phyloP scores from a whole-genome alignment of 2,888 invertebrate genomes.

The Pyralis farinalis region DNA sequence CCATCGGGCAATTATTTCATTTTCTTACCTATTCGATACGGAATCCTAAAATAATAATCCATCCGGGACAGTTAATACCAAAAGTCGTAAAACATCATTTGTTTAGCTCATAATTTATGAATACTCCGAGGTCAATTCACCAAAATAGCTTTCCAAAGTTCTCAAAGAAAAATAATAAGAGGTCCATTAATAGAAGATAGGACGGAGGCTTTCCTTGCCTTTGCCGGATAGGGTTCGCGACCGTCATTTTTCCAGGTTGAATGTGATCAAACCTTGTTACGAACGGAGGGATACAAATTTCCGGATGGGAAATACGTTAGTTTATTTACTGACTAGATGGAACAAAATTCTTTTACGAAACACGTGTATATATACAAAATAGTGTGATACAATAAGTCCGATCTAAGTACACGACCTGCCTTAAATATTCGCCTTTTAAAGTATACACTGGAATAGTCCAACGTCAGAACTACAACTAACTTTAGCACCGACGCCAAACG shows the following conservation, averaged over 20 bases:
- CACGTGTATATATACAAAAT: no score
- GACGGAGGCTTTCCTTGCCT: constrained; percentile 22
- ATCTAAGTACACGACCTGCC: no score
- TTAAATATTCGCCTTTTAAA: no score
- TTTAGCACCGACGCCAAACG: constrained; percentile 9
- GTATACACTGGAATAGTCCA: not conserved
- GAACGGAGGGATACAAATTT: constrained; percentile 39
- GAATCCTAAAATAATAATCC: no score
- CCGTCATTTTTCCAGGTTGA: constrained; percentile 41
- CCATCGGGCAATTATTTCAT: no score
- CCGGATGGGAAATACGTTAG: constrained; percentile 35
- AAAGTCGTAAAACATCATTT: no score
- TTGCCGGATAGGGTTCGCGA: constrained; percentile 28
- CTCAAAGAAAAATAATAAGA: constrained; percentile 5
- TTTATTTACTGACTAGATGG: constrained; percentile 37
- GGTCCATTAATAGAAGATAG: constrained; percentile 28
- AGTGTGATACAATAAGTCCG: no score
- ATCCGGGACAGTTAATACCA: no score
- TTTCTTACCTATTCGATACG: no score
- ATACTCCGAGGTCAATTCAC: no score
- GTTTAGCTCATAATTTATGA: no score
- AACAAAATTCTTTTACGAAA: constrained; percentile 15
- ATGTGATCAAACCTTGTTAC: constrained; percentile 51
- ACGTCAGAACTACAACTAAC: not conserved
- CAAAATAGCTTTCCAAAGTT: not conserved